Conservation (phyloP, 1,140 invertebrate species). For the Parapsyche elsis region DNA sequence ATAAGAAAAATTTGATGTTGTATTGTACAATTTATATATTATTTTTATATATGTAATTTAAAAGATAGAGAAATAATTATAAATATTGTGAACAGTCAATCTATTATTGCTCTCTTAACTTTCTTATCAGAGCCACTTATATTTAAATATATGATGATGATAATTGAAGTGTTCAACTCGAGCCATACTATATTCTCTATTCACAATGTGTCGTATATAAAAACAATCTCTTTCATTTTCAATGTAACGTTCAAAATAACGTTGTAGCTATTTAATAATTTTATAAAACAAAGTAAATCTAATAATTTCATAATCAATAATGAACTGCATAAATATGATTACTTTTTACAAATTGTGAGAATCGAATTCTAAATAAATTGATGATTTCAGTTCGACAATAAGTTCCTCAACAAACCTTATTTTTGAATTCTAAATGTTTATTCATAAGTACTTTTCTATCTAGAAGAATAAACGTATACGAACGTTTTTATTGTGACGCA, state of each 20-base stretch:
- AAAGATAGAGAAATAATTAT: conserved; percentile 18
- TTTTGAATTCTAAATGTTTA: neutral
- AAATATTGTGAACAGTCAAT: neutral
- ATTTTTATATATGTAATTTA: conserved; percentile 40
- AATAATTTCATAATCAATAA: no score
- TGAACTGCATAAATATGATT: no score
- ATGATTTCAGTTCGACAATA: neutral
- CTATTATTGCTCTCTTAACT: neutral
- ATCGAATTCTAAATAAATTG: neutral
- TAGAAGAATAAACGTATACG: neutral
- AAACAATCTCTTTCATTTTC: no score
- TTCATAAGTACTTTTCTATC: neutral
- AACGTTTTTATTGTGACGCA: neutral
- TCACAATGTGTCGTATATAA: no score
- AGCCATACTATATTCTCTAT: no score
- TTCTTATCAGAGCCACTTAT: no score
- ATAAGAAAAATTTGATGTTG: neutral
- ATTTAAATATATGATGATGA: no score
- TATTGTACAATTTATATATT: conserved; percentile 23
- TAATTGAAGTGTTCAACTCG: no score
- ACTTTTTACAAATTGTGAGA: no score
- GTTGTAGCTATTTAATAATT: no score
- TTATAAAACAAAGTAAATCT: no score
- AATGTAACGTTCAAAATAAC: no score
- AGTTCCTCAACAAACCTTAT: neutral